These are phyloP conservation scores for Hydractinia symbiolongicarpus DNA, from an alignment of 30 jellyfish, hydroid and myxozoan species.

Conservation along the genomic window DNA sequence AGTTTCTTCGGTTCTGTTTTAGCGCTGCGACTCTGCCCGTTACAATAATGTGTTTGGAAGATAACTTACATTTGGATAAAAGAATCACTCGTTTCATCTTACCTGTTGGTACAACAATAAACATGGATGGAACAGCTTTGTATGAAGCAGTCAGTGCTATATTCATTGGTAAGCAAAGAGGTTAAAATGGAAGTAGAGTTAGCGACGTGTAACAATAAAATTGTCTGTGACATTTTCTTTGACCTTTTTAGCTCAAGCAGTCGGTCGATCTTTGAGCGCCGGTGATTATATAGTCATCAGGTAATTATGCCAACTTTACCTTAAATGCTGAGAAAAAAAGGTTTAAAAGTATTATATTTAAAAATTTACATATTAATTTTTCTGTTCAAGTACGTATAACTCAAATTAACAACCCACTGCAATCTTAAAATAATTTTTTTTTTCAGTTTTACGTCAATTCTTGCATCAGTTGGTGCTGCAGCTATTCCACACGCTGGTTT, in stretches of 20 bases:
- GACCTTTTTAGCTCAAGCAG: constrained; percentile 19
- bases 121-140: constrained; percentile 95
- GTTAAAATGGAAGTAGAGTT: too few relatives aligned
- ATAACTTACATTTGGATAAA: constrained; percentile 49
- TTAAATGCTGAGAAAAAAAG: too few relatives aligned
- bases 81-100: constrained; percentile 73
- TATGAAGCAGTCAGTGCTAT: constrained; percentile 94
- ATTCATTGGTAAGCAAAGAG: constrained; percentile 47
- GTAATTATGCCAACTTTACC: not conserved
- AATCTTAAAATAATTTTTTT: too few relatives aligned
- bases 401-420: too few relatives aligned
- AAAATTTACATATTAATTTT: too few relatives aligned
- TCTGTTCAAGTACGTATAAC: too few relatives aligned
- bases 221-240: not conserved
- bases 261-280: constrained; percentile 4
- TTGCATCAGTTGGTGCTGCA: constrained; percentile 98
- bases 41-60: constrained; percentile 82
- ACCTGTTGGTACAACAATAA: constrained; percentile 94
- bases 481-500: constrained; percentile 98
- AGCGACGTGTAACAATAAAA: not conserved
- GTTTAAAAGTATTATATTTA: too few relatives aligned
- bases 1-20: not conserved
- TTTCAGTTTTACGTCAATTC: constrained; percentile 69
- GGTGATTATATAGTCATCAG: constrained; percentile 40
- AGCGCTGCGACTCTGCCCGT: constrained; percentile 95